phyloP scores from a whole-genome alignment of 2,888 invertebrate genomes.

The Lepetodrilus schrolli region DNA sequence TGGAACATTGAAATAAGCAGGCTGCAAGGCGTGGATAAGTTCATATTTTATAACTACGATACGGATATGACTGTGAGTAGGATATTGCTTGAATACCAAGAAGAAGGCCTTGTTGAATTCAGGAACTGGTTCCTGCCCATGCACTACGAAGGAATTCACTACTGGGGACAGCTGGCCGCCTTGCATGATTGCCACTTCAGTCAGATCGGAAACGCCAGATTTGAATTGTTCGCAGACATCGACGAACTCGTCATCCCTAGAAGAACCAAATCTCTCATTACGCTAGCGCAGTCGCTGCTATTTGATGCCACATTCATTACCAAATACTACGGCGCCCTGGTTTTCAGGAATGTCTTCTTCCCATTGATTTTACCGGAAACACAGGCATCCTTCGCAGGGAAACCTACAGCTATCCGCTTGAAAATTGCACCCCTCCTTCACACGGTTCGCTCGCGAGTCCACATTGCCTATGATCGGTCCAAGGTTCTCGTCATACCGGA shows the following conservation, averaged over 20 bases:
- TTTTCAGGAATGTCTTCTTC: constrained; percentile 3
- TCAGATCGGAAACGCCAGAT: not conserved
- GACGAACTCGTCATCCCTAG: not conserved
- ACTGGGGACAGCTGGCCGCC: constrained; percentile 3
- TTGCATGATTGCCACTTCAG: constrained; percentile 5
- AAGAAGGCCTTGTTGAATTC: not conserved
- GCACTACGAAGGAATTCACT: not conserved
- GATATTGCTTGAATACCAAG: not conserved
- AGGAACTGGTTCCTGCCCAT: constrained; percentile 1
- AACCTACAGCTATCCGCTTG: not conserved
- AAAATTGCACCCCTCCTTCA: not conserved
- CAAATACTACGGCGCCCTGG: not conserved
- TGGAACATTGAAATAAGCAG: constrained; percentile 15
- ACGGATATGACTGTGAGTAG: not conserved
- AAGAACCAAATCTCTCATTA: not conserved
- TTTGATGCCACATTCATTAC: not conserved
- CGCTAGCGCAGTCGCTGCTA: not conserved
- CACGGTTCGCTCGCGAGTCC: not conserved
- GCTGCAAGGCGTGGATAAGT: not conserved
- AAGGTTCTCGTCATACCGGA: constrained; percentile 9
- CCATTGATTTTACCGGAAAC: not conserved
- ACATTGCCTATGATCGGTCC: not conserved
- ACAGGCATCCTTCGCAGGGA: not conserved
- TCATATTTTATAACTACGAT: not conserved
- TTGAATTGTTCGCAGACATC: not conserved